These are phyloP conservation scores for Perizoma affinitatum DNA, from an alignment of 2,888 invertebrate genomes.

Conservation along the genomic window DNA sequence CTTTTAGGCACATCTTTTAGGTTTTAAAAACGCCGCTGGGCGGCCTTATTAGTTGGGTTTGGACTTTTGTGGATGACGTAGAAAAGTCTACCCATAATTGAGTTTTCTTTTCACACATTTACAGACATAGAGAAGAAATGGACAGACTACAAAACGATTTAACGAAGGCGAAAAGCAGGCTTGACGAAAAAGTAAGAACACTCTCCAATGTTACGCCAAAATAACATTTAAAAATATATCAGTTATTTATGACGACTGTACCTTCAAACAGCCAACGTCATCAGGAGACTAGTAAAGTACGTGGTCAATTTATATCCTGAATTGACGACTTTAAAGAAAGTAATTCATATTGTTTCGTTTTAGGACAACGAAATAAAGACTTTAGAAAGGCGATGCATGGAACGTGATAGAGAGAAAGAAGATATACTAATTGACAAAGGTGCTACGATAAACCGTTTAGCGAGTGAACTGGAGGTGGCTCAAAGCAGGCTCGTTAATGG, in stretches of 20 bases:
- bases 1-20: no score
- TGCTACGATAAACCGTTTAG: conserved; percentile 85
- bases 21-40: no score
- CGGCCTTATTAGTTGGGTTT: no score
- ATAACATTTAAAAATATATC: not conserved
- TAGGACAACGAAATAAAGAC: conserved; percentile 80
- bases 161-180: conserved; percentile 76
- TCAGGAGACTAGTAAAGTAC: no score
- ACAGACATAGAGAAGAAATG: conserved; percentile 78
- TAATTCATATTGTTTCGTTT: conserved; percentile 6
- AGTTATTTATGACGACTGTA: not conserved
- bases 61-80: no score
- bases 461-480: conserved; percentile 83
- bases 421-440: conserved; percentile 85
- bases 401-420: conserved; percentile 85
- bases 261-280: no score
- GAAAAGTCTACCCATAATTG: no score
- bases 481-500: conserved; percentile 79
- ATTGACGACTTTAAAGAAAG: no score
- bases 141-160: conserved; percentile 82
- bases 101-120: conserved; percentile 32
- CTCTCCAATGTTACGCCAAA: not conserved
- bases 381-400: conserved; percentile 81
- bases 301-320: no score
- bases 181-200: conserved; percentile 79